Percentiles rank a stretch among this genome's conserved stretches.
Evolutionary conservation across 2,888 invertebrate genomes (phyloP).

Genomic region (Teleogryllus oceanicus): DNA sequence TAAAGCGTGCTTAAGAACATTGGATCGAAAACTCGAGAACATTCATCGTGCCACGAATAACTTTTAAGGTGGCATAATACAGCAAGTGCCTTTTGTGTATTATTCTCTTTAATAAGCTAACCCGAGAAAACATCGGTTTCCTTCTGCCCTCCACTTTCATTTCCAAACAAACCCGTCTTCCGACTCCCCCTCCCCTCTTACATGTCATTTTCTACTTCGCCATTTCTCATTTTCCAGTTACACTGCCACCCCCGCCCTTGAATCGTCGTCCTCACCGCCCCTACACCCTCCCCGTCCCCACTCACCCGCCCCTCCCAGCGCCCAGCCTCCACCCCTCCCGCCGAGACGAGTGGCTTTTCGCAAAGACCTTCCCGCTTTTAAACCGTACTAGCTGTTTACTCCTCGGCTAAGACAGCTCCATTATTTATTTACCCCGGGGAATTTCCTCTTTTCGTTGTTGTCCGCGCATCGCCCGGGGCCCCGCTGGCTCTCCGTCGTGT

Average conservation of each 20-base stretch:
- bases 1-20: too few species aligned
- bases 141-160: too few species aligned
- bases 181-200: neutral
- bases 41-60: too few species aligned
- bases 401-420: neutral
- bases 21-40: too few species aligned
- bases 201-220: neutral
- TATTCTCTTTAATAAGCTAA: too few species aligned
- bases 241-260: neutral
- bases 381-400: constrained; percentile 2
- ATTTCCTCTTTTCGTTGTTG: too few species aligned
- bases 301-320: neutral
- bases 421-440: neutral
- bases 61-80: too few species aligned
- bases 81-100: too few species aligned
- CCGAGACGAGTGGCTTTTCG: neutral
- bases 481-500: neutral
- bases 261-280: neutral
- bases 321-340: neutral
- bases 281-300: neutral
- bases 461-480: too few species aligned
- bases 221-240: neutral
- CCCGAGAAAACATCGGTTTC: too few species aligned
- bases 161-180: too few species aligned
- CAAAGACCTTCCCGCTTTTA: neutral